Base-by-base conservation (phyloP, 2,888 invertebrate species). In the Lissonota sp. region DNA sequence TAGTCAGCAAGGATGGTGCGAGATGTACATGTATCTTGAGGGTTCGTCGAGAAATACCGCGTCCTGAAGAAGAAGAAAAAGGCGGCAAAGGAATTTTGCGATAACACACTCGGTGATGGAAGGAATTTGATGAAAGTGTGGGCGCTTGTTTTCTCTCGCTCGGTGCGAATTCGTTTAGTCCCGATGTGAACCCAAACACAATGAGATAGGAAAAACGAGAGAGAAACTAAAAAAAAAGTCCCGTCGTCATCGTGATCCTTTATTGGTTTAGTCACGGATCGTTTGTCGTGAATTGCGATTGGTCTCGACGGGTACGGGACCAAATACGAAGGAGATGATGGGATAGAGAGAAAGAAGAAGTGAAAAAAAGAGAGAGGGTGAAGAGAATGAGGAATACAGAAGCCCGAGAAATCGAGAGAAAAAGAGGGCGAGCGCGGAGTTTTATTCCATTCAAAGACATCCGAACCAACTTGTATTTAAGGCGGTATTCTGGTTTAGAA, bases 231-330 rank as follows among this genome's bases (percentile, higher is more conserved):
- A 7, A 57, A 58, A 42, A 46, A 40, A 58, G 62, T 51, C 44
- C 57, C n/a, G 42, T 37, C 46, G 69, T 70, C 64, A 82, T 81
- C 82, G 80, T 77, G 79, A 82, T 83, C 85, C 86, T 85, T 87
- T 89, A 89, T 89, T 89, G 89, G 87, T 88, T 88, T 87, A 86
- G 89, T 89, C 87, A 89, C 87, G 89, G 88, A 85, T 85, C 87
- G 87, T 88, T 87, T 83, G 86, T 70, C 79, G 84, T 51, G 60
- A 80, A 80, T 80, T 80, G 71, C 83, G 85, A 88, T 88, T 84
- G 87, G 84, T 87, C 86, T 84, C 85, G 66, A 67, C 39, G 67
- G 67, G 42, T 57, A 57, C 44, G 73, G 57, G 14, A 53, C 8
- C 46, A 51, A 57, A 39, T 53, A 5, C 14, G 53, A 53, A 6